These are phyloP conservation scores for Neodiprion fabricii DNA, from an alignment of 1,140 invertebrate species.

Conservation along the genomic window DNA sequence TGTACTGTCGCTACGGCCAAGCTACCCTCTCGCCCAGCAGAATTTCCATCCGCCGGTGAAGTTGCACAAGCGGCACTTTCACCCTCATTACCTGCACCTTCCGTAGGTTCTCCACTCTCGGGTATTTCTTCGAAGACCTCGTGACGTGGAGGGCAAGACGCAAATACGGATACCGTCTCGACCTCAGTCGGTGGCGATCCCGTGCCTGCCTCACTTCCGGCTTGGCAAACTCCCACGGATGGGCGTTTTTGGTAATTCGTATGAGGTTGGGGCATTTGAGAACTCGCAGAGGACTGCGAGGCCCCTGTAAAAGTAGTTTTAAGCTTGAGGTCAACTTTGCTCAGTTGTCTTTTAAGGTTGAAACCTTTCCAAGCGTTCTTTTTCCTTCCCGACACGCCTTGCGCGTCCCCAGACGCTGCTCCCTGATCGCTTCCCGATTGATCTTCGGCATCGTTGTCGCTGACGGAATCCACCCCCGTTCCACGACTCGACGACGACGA, in stretches of 20 bases:
- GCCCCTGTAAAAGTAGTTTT: conserved; percentile 68
- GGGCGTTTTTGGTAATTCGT: conserved; percentile 33
- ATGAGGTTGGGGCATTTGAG: conserved; percentile 51
- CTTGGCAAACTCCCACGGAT: conserved; percentile 35
- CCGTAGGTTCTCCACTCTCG: conserved; percentile 30
- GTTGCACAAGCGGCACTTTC: conserved; percentile 37
- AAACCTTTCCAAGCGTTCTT: conserved; percentile 72
- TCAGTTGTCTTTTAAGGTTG: conserved; percentile 80
- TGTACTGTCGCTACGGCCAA: background rate
- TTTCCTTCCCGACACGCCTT: conserved; percentile 42
- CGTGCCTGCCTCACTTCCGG: conserved; percentile 24
- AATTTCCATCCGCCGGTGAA: conserved; percentile 29
- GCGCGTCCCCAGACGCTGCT: conserved; percentile 21
- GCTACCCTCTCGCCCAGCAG: conserved; percentile 28
- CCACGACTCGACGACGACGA: background rate
- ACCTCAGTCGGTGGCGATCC: background rate
- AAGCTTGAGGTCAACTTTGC: conserved; percentile 80
- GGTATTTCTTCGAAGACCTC: conserved; percentile 51
- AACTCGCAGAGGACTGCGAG: conserved; percentile 55
- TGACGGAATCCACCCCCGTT: conserved; percentile 27
- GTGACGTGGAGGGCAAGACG: conserved; percentile 31
- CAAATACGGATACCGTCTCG: background rate
- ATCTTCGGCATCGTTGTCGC: conserved; percentile 25
- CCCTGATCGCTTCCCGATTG: conserved; percentile 36
- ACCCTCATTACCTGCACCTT: conserved; percentile 43